Percentiles rank a stretch among this genome's conserved stretches.
Evolutionary conservation across 2,113 vertebrate genomes (phyloP).

Genomic region (Phalacrocorax brasilianus): DNA sequence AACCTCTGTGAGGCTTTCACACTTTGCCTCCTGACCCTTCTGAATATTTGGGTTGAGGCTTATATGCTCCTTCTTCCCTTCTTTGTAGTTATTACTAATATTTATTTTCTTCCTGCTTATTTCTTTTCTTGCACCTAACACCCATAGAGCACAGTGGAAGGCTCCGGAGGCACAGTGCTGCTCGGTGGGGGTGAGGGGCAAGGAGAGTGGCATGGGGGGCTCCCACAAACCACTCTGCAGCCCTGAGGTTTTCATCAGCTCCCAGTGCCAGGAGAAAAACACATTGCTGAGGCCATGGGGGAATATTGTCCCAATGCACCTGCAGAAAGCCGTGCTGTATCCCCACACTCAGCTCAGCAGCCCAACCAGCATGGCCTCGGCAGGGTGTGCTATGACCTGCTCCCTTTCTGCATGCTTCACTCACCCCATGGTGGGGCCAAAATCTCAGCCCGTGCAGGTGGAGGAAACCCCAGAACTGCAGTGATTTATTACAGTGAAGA

Average conservation of each 20-base stretch:
- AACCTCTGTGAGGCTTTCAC: not conserved
- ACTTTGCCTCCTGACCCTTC: not conserved
- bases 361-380: not conserved
- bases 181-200: not conserved
- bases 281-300: not conserved
- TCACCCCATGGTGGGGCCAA: rapidly evolving
- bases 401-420: not conserved
- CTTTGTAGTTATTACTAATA: not conserved
- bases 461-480: not conserved
- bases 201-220: rapidly evolving
- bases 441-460: not conserved
- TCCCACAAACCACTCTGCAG: rapidly evolving
- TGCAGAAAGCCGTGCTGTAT: rapidly evolving
- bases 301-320: not conserved
- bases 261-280: not conserved
- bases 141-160: rapidly evolving
- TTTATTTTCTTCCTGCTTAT: not conserved
- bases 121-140: not conserved
- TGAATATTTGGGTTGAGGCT: not conserved
- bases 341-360: not conserved
- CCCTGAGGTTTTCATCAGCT: not conserved
- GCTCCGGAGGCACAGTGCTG: not conserved
- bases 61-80: not conserved
- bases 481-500: not conserved
- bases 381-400: rapidly evolving